Percentiles rank a stretch among this genome's conserved stretches.
phyloP scores from a whole-genome alignment of 2,888 invertebrate species.

The Orthosia cruda region DNA sequence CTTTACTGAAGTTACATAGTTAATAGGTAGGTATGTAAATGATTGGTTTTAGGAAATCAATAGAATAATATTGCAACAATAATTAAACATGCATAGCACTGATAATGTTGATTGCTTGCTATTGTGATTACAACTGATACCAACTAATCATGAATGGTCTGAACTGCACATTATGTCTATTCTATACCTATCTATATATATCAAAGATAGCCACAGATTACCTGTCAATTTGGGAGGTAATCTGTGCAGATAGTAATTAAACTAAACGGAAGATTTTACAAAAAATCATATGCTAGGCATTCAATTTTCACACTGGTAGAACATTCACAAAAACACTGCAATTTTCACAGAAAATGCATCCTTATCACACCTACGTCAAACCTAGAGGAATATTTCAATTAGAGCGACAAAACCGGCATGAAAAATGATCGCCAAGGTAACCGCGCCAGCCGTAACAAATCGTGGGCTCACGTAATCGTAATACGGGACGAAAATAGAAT shows the following conservation, averaged over 20 bases:
- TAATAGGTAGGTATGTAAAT: not conserved
- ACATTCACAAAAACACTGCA: not conserved
- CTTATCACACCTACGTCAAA: not conserved
- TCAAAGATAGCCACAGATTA: no score
- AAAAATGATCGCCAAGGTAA: constrained; percentile 76
- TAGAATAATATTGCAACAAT: constrained; percentile 23
- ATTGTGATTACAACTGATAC: constrained; percentile 58
- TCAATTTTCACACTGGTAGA: not conserved
- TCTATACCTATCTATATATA: not conserved
- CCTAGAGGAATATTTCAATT: constrained; percentile 34
- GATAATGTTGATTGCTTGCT: constrained; percentile 37
- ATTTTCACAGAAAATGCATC: constrained; percentile 3
- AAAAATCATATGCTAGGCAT: constrained; percentile 25
- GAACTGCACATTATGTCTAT: constrained; percentile 10
- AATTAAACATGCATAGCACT: constrained; percentile 38
- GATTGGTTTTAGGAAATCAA: constrained; percentile 11
- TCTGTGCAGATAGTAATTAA: not conserved
- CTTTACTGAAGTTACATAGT: constrained; percentile 1
- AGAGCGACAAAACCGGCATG: constrained; percentile 70
- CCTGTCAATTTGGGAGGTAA: no score
- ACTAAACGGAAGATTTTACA: constrained; percentile 19
- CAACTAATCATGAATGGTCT: constrained; percentile 45
- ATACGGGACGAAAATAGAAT: constrained; percentile 74
- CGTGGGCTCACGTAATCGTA: constrained; percentile 76
- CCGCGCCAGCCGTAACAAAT: constrained; percentile 69